Conservation (phyloP, 1,140 invertebrate species). For the Phymorhynchus buccinoides region DNA sequence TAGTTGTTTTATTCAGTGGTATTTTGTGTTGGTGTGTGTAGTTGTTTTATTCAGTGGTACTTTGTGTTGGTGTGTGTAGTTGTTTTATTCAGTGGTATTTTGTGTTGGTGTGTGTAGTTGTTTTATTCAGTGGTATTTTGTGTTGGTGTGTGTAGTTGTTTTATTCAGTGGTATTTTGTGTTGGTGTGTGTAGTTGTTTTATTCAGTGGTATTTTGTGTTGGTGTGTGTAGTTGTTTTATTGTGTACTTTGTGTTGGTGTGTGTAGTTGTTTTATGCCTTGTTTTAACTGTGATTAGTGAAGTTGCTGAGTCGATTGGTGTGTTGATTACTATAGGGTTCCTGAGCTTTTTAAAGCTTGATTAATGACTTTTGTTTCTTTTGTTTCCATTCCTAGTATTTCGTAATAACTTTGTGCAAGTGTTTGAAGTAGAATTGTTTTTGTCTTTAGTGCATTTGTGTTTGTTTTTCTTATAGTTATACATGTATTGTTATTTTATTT, state of each 20-base stretch:
- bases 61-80: background rate
- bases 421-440: too few species aligned
- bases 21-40: background rate
- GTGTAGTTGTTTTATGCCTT: background rate
- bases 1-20: background rate
- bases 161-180: background rate
- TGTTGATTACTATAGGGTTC: too few species aligned
- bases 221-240: background rate
- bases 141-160: background rate
- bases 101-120: too few species aligned
- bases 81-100: background rate
- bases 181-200: background rate
- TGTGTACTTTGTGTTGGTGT: background rate
- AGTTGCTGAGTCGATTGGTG: too few species aligned
- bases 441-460: too few species aligned
- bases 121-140: background rate
- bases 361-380: too few species aligned
- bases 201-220: background rate
- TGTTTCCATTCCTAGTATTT: too few species aligned
- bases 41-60: background rate
- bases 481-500: too few species aligned
- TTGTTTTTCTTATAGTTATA: too few species aligned
- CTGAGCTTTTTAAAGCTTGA: too few species aligned
- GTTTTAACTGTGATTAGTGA: too few species aligned
- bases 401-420: background rate